Evolutionary conservation across 2,888 invertebrate species (phyloP), one percentile per base, ranked within the genome.

Genomic region (Hydriomena furcata): DNA sequence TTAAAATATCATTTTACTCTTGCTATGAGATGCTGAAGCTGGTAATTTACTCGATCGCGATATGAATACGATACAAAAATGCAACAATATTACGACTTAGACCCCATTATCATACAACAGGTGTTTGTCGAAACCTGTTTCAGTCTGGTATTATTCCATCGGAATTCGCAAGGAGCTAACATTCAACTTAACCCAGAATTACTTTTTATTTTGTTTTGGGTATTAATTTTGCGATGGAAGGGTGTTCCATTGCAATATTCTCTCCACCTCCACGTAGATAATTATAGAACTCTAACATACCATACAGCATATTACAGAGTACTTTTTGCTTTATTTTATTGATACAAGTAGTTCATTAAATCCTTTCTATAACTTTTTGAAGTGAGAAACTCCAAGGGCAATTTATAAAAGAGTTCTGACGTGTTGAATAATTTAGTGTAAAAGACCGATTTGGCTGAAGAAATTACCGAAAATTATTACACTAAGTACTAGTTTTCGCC

Each of bases 71-170:
- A 43, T 46, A 46, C 37, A 47, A 47, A 47, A 52, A 48, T 52
- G 52, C 53, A 53, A 51, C 42, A 53, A 43, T 55, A 52, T 55
- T 57, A 52, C 49, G 48, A 52, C 52, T 52, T 53, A 57, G 59
- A 44, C 36, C 32, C 40, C 55, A 55, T 53, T 53, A 52, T 49
- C 48, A 42, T 43, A 37, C 50, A 55, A 59, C 61, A 61, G 61
- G 61, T 61, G 61, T 61, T 61, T 55, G 53, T 34, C 5, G 8
- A 44, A 61, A 61, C 61, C 55, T 11, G 61, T 61, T 57, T 23
- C 17, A 28, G 37, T 35, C 50, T 46, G 42, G 56, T 48, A 61
- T 61, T 61, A 48, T 49, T 53, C 52, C 52, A 53, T 55, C 31
- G 47, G 60, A 53, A 58, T 50, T 47, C 40, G 47, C 44, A 48